phyloP scores from a whole-genome alignment of 2,888 invertebrate species.

The Cerceris rybyensis region DNA sequence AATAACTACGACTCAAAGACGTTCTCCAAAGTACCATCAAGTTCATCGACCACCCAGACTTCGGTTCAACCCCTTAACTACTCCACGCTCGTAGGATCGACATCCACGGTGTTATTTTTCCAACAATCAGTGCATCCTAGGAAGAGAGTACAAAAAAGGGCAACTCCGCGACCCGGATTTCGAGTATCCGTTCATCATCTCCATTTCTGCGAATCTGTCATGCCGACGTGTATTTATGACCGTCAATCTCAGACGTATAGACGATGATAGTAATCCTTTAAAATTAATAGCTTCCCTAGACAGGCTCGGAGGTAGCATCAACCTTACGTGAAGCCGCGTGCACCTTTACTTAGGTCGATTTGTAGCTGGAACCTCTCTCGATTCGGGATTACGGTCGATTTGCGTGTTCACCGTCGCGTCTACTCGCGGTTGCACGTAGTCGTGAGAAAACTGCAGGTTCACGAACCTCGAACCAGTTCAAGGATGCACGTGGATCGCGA shows the following conservation, averaged over 20 bases:
- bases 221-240: neutral
- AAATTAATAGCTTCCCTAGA: conserved; percentile 3
- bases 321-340: neutral
- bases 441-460: conserved; percentile 63
- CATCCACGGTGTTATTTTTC: too few relatives aligned
- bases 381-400: conserved; percentile 50
- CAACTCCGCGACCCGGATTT: too few relatives aligned
- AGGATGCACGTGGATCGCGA: conserved; percentile 64
- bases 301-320: neutral
- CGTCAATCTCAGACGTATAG: neutral
- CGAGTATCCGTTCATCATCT: too few relatives aligned
- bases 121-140: too few relatives aligned
- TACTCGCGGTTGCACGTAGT: neutral
- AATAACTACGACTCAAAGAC: too few relatives aligned
- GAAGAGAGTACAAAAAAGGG: too few relatives aligned
- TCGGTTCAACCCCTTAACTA: too few relatives aligned
- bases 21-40: too few relatives aligned
- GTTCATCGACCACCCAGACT: too few relatives aligned
- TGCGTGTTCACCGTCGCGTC: conserved; percentile 2
- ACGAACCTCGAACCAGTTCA: conserved; percentile 74
- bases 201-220: too few relatives aligned
- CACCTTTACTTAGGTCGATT: conserved; percentile 1
- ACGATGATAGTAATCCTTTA: neutral
- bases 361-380: conserved; percentile 43
- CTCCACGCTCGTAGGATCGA: too few relatives aligned